These are phyloP conservation scores for Amphimallon solstitiale DNA, from an alignment of 2,888 invertebrate genomes.

Conservation along the genomic window DNA sequence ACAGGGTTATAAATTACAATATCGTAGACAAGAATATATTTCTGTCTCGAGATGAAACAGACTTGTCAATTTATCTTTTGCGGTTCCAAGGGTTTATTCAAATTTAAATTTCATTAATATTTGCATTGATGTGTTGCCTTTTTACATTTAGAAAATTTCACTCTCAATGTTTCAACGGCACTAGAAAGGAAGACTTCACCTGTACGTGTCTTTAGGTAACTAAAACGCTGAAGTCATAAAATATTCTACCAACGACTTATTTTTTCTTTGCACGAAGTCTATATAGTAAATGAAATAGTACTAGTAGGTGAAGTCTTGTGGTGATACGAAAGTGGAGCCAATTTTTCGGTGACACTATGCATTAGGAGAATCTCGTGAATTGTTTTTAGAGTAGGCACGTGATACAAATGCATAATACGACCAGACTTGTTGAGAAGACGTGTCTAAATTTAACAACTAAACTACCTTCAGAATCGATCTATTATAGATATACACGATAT, in stretches of 20 bases:
- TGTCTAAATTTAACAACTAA: slow-evolving; percentile 22
- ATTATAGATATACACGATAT: neutral
- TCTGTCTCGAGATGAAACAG: no score
- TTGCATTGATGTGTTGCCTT: no score
- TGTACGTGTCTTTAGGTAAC: neutral
- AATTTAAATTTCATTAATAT: no score
- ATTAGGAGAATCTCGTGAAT: slow-evolving; percentile 32
- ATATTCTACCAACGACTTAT: slow-evolving; percentile 12
- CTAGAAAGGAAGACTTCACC: no score
- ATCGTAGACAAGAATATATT: no score
- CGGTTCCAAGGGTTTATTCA: no score
- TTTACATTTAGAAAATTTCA: no score
- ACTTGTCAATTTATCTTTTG: no score
- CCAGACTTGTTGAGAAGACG: slow-evolving; percentile 15
- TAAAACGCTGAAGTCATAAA: slow-evolving; percentile 1
- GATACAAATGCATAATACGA: slow-evolving; percentile 19
- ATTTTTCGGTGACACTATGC: slow-evolving; percentile 21
- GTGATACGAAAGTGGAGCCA: slow-evolving; percentile 31
- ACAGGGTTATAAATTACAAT: no score
- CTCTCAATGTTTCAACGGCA: no score
- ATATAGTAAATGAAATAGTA: slow-evolving; percentile 4
- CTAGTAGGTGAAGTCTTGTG: slow-evolving; percentile 33
- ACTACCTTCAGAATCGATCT: neutral
- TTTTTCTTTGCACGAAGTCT: neutral
- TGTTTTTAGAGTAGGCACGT: slow-evolving; percentile 32